Evolutionary conservation across 2,113 vertebrate species (phyloP), one percentile per base, ranked within the genome.

Genomic region (Turdus rufiventris): DNA sequence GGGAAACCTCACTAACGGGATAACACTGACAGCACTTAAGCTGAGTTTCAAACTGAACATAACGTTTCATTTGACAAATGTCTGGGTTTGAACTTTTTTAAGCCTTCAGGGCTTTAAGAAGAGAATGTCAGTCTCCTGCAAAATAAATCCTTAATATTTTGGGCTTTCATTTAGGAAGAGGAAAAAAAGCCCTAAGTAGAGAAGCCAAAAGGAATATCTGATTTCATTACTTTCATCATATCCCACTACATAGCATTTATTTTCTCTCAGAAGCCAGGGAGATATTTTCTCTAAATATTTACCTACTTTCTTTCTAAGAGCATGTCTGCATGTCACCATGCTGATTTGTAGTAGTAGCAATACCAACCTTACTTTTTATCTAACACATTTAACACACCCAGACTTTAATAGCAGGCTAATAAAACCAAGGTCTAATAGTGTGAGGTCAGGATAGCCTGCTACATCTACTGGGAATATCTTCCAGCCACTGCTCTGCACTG

Each of bases 81-180:
- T 96, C 88, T 96, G 63, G 17, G 11, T 90, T 86, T 96, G 70
- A 96, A 92, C 76, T 70, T 95, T 94, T 86, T 80, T 70, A 92
- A 95, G 91, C 58, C 88, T 82, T 87, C 42, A 40, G 71, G 76
- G 85, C 33, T 93, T 89, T 93, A 80, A 62, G 82, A 38, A 47
- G 43, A 67, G 88, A 89, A 88, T 88, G 72, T 57, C 74, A 82
- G 43, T 58, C 62, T 95, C 31, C 82, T 63, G n/a, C 28, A 89
- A 51, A 96, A 95, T 89, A 96, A 93, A 92, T 91, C 66, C 81
- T 67, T 78, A 83, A 40, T 92, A 89, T 93, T 94, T 76, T 48
- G 50, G 28, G 67, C 58, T 93, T 85, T 88, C 24, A 3, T 43
- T 71, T 90, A 85, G 53, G 82, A 92, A 89, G 15, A 73, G 34